phyloP scores from a whole-genome alignment of 2,113 vertebrate genomes.

The Tachuris rubrigastra region DNA sequence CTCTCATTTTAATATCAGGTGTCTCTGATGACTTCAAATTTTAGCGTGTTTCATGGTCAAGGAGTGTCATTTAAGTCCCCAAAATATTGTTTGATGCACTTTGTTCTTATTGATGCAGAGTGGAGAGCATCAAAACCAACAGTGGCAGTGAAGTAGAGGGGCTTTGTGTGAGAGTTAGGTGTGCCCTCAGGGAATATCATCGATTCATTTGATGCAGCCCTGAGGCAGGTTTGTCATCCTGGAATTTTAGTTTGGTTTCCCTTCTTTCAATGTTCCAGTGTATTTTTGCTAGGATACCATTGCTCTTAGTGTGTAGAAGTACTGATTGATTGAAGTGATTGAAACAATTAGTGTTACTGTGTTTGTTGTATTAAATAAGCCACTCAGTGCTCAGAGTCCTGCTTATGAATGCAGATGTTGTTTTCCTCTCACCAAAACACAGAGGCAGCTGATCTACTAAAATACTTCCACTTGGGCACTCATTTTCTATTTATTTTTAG shows the following conservation, averaged over 20 bases:
- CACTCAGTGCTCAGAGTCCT: not conserved
- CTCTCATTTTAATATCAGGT: not conserved
- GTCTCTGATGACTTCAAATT: not conserved
- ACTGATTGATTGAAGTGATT: not conserved
- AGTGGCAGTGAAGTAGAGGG: not conserved
- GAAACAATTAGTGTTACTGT: not conserved
- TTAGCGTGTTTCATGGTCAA: not conserved
- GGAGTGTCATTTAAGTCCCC: not conserved
- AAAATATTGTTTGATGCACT: not conserved
- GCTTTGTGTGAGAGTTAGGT: not conserved
- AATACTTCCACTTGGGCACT: not conserved
- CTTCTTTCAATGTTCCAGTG: not conserved
- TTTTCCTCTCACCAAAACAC: not conserved
- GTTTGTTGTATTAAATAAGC: not conserved
- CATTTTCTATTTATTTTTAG: not conserved
- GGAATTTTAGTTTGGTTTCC: not conserved
- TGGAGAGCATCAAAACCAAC: not conserved
- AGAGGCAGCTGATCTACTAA: not conserved
- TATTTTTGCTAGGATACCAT: not conserved
- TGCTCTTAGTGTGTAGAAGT: not conserved
- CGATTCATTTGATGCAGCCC: not conserved
- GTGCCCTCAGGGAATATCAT: not conserved
- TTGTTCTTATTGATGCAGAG: not conserved
- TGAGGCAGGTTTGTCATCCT: not conserved
- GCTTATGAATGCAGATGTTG: accelerated